Evolutionary conservation across 2,888 invertebrate genomes (phyloP), one percentile per base, ranked within the genome.

Genomic region (Lacanobia wlatinum): DNA sequence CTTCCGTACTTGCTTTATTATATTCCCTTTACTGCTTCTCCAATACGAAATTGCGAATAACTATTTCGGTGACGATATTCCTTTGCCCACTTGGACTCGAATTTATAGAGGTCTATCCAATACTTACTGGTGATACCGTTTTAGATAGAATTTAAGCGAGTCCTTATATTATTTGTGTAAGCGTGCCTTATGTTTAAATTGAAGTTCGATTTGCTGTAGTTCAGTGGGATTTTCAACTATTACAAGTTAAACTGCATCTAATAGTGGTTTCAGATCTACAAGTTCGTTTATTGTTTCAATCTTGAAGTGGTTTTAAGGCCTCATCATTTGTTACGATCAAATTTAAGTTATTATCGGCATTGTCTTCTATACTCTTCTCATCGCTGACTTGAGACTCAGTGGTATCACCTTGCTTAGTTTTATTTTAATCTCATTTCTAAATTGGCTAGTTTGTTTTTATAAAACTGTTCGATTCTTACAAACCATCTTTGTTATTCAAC

Each of bases 61-160:
- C 83, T 53, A 79, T 83, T 73, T 77, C 67, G 74, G 76, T 80
- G 73, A 88, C 87, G 90, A 91, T 92, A 92, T 92, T 91, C 91
- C 87, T 87, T 89, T 87, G 84, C 87, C 85, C 87, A 73, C 69
- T 82, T 83, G 70, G 61, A 86, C 82, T 88, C 84, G 87, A 89
- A 92, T 92, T 92, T 92, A 92, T 92, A 89, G 86, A 86, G 84
- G 89, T 85, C 85, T 87, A 87, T 60, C 69, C 63, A 73, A 84
- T 84, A 81, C 76, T 73, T 67, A 74, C 66, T 66, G 56, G 53
- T 80, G 68, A 74, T 84, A 71, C 63, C 70, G 56, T 69, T 77
- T 84, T 67, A 70, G 80, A 74, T 71, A 53, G 65, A 80, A 80
- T 81, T 81, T 74, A 83, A 74, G 70, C 21, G 58, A 68, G 58